Base-by-base conservation (phyloP, 2,113 vertebrate species). In the Varanus komodoensis region DNA sequence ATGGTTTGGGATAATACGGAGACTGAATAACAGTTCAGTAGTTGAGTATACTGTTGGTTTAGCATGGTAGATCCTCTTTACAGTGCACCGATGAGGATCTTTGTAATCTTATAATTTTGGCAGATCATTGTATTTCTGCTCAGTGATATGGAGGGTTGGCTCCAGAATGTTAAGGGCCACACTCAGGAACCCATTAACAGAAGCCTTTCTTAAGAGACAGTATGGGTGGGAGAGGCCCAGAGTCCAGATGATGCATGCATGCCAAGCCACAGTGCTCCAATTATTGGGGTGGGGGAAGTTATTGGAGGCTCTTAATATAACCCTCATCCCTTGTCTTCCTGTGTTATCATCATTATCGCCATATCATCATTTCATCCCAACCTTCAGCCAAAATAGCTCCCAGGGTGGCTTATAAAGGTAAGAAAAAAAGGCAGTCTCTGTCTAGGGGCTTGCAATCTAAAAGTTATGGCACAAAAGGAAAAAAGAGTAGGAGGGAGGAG, bases 71-170 rank as follows among this genome's bases (percentile, higher is more conserved):
- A 84, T 91, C 81, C 34, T 75, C 12, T n/a, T 86, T 88, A 85
- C 34, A 32, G 87, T 89, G 8, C 89, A 81, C 17, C 54, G 79
- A 12, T 81, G n/a, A 48, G 77, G 3, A 88, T 91, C 82, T 38
- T 6, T 92, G 79, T 75, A 93, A 32, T 64, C 52, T 82, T 23
- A 73, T 84, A 86, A 64, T 93, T 95, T 86, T 78, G 54, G 29
- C 27, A 77, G 17, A 52, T 1, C 54, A 6, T 9, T 90, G 27
- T 1, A 52, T 93, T 64, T 83, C 17, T 75, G 8, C 34, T 73
- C 54, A 57, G n/a, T 80, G 7, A 88, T 52, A 69, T 80, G 48
- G 12, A 54, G 8, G 34, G 27, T 17, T 83, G 9, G 2, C 23
- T 75, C 48, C 81, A 89, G 34, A 21, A 50, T 67, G 54, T 75